phyloP scores from a whole-genome alignment of 2,888 invertebrate genomes.

The Epirrhoe tristata region DNA sequence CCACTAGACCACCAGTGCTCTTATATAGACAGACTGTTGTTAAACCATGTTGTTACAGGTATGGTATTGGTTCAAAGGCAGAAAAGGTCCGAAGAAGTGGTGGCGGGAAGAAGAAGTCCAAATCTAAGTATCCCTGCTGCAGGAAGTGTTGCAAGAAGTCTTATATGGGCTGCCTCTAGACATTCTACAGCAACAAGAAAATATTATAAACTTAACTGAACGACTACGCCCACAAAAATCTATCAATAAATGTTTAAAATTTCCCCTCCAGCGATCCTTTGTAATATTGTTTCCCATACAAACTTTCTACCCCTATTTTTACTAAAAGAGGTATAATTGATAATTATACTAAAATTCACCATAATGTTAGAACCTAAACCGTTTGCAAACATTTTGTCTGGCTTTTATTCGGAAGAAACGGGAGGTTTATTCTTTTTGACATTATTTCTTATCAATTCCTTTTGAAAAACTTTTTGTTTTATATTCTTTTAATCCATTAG shows the following conservation, averaged over 20 bases:
- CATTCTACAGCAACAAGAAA: not conserved
- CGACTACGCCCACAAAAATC: too few species aligned
- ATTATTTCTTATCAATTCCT: not conserved
- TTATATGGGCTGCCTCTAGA: constrained; percentile 58
- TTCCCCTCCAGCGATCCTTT: too few species aligned
- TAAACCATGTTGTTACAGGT: not conserved
- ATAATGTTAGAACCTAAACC: not conserved
- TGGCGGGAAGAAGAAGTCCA: not conserved
- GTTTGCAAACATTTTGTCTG: not conserved
- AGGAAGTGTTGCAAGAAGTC: constrained; percentile 71
- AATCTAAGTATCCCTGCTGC: constrained; percentile 59
- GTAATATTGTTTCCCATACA: too few species aligned
- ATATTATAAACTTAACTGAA: not conserved
- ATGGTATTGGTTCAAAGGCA: constrained; percentile 30
- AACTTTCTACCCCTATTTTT: too few species aligned
- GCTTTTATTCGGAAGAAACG: not conserved
- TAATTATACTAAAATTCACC: too few species aligned
- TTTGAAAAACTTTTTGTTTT: not conserved
- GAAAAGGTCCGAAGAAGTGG: constrained; percentile 15
- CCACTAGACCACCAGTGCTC: too few species aligned
- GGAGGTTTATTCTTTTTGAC: not conserved
- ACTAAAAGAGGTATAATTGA: too few species aligned
- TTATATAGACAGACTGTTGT: too few species aligned
- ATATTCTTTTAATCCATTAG: constrained; percentile 23
- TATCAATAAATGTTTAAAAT: too few species aligned